A percentile compares a stretch with the other conserved stretches of the same genome.
Evolutionary conservation across 1,140 invertebrate genomes (phyloP).

Genomic region (Listronotus bonariensis): DNA sequence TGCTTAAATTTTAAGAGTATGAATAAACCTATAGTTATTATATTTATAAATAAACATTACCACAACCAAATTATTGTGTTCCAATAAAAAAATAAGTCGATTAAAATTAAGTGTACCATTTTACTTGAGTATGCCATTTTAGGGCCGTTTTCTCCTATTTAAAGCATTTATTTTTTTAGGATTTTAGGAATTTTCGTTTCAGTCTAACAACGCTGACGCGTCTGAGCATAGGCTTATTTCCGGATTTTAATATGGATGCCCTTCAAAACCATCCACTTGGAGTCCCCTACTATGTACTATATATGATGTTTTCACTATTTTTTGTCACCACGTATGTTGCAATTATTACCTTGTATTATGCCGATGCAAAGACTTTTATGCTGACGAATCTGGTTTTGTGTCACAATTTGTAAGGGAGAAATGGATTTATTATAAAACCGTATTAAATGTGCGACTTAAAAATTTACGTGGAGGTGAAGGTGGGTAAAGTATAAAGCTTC

Average conservation of each 20-base stretch:
- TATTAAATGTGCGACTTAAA: slow-evolving; percentile 17
- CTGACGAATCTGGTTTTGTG: slow-evolving; percentile 15
- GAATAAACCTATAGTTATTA: no score
- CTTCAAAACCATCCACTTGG: slow-evolving; percentile 23
- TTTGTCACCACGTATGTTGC: slow-evolving; percentile 38
- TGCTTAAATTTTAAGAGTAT: no score
- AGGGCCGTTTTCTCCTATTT: no score
- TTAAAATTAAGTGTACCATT: no score
- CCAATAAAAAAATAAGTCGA: no score
- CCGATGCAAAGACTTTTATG: slow-evolving; percentile 33
- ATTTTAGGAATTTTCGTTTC: slow-evolving; percentile 30
- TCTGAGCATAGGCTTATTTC: slow-evolving; percentile 16
- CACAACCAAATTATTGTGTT: no score
- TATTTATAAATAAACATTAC: no score
- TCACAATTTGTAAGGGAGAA: slow-evolving; percentile 30
- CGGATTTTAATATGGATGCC: slow-evolving; percentile 20
- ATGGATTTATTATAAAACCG: slow-evolving; percentile 31
- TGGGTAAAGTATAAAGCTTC: not conserved
- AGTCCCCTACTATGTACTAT: slow-evolving; percentile 30
- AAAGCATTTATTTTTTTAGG: slow-evolving; percentile 2
- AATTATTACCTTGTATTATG: slow-evolving; percentile 39
- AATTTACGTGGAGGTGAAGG: slow-evolving; percentile 16
- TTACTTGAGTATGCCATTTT: not conserved
- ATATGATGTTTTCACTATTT: slow-evolving; percentile 34
- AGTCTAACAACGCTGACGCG: slow-evolving; percentile 31